These are phyloP conservation scores for Kobus ellipsiprymnus DNA, from an alignment of 2,113 vertebrate genomes.

Conservation along the genomic window DNA sequence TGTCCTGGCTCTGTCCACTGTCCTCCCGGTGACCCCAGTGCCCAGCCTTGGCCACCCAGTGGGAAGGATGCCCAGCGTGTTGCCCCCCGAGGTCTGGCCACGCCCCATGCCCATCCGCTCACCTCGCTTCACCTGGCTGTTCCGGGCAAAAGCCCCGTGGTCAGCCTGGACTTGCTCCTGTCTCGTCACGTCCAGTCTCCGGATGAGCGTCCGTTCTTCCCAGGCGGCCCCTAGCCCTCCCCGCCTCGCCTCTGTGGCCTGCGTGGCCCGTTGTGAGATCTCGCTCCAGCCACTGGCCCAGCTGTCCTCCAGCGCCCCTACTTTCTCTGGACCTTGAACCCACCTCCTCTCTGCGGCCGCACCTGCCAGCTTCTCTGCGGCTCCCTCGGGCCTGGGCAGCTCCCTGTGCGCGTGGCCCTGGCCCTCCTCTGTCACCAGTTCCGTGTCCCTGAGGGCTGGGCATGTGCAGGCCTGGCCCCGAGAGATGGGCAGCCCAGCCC, in stretches of 20 bases:
- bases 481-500: neutral
- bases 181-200: rapidly evolving
- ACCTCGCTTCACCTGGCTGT: rapidly evolving
- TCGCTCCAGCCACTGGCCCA: neutral
- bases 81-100: neutral
- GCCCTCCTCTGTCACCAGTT: neutral
- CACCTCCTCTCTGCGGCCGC: rapidly evolving
- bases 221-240: neutral
- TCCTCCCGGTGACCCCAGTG: neutral
- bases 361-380: neutral
- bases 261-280: neutral
- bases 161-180: no score
- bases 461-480: rapidly evolving
- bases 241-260: no score
- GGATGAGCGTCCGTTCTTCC: rapidly evolving
- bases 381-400: neutral
- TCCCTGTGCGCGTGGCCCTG: rapidly evolving
- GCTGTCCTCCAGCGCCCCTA: no score
- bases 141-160: neutral
- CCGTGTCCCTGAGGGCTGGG: neutral
- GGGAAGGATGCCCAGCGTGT: neutral
- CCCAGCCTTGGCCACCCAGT: neutral
- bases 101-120: rapidly evolving
- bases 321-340: neutral
- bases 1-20: neutral